These are phyloP conservation scores for Pitangus sulphuratus DNA, from an alignment of 2,797 vertebrate species.

Conservation along the genomic window DNA sequence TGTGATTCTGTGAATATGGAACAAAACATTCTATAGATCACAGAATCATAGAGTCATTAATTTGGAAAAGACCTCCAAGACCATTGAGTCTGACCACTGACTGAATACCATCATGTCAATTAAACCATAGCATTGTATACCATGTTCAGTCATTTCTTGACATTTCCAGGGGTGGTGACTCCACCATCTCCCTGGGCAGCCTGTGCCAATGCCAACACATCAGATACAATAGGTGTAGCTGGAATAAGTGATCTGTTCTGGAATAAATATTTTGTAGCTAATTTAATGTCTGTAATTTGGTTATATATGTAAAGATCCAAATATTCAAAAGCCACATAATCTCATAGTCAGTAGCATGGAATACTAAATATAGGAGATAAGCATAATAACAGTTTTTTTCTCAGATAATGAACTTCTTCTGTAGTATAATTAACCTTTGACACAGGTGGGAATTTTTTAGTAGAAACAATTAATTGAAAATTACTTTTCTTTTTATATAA, in stretches of 20 bases:
- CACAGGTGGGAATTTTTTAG: background rate
- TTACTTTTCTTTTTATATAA: background rate
- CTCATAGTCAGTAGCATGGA: background rate
- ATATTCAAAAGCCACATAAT: background rate
- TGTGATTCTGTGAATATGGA: background rate
- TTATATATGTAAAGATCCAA: background rate
- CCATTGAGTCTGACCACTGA: accelerated
- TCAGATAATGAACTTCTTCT: background rate
- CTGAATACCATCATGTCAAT: background rate
- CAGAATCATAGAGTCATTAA: background rate
- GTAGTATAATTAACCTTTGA: background rate
- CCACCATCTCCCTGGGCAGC: background rate
- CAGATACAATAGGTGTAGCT: background rate
- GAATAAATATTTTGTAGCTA: background rate
- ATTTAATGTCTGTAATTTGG: background rate
- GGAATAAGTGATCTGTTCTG: background rate
- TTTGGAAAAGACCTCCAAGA: background rate
- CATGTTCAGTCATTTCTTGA: accelerated
- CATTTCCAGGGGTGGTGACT: background rate
- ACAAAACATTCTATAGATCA: background rate
- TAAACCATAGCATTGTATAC: background rate
- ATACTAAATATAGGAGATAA: background rate
- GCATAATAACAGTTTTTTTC: background rate
- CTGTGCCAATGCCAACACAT: background rate
- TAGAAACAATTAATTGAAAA: background rate